Conservation (phyloP, 2,888 invertebrate genomes). For the Ferrisia virgata region DNA sequence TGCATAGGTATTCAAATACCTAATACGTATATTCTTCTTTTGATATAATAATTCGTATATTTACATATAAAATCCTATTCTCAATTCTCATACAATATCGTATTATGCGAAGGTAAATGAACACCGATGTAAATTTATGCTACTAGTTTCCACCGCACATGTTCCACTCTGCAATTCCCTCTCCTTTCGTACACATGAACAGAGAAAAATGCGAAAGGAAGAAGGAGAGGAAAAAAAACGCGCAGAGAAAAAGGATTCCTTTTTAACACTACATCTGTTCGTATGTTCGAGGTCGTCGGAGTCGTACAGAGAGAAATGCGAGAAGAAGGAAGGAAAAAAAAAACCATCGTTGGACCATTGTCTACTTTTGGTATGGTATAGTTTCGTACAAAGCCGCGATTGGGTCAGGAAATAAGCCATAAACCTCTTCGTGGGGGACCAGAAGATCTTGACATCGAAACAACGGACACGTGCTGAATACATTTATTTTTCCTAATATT, state of each 20-base stretch:
- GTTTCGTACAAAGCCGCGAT: constrained; percentile 12
- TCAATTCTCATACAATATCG: background rate
- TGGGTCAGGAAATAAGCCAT: constrained; percentile 43
- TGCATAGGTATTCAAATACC: too few species aligned
- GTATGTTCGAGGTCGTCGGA: background rate
- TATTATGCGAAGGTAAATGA: background rate
- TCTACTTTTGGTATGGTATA: background rate
- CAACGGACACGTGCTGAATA: constrained; percentile 44
- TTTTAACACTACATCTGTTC: background rate
- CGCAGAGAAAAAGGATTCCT: background rate
- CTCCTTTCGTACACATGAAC: too few species aligned
- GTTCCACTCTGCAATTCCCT: background rate
- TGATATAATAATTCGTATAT: background rate
- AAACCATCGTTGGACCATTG: constrained; percentile 1
- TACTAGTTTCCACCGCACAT: background rate
- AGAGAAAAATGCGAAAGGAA: too few species aligned
- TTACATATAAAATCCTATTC: background rate
- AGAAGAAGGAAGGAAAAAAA: background rate
- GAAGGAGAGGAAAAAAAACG: background rate
- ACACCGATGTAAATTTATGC: background rate
- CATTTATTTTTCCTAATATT: constrained; percentile 33
- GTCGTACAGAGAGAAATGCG: too few species aligned
- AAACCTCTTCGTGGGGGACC: constrained; percentile 42
- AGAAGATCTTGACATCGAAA: constrained; percentile 9
- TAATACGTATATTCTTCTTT: too few species aligned